These are phyloP conservation scores for Chaenogobius annularis DNA, from an alignment of 2,113 vertebrate species.

Conservation along the genomic window DNA sequence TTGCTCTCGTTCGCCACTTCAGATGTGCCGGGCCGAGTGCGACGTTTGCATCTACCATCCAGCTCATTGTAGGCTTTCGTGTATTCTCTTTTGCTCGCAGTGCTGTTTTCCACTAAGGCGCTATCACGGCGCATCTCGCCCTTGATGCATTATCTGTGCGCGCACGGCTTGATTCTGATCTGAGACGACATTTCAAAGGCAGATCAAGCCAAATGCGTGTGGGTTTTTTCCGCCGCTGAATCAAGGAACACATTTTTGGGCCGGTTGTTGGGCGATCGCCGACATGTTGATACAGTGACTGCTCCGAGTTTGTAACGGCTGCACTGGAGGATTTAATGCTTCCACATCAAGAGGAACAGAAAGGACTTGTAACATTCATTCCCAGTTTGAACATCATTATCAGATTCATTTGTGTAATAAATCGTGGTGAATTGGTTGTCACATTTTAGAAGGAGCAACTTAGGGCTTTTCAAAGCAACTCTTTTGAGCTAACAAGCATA, in stretches of 20 bases:
- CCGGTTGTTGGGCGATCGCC: constrained; percentile 2
- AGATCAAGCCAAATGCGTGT: constrained; percentile 38
- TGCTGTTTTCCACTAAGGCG: constrained; percentile 59
- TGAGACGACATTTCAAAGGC: constrained; percentile 52
- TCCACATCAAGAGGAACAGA: not conserved
- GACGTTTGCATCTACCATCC: constrained; percentile 54
- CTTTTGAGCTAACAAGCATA: no score
- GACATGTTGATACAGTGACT: not conserved
- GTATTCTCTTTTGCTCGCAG: constrained; percentile 53
- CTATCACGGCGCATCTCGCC: constrained; percentile 56
- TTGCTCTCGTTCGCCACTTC: constrained; percentile 51
- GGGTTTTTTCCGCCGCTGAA: constrained; percentile 10
- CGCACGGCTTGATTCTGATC: constrained; percentile 54
- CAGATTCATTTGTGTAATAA: not conserved
- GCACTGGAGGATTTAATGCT: not conserved
- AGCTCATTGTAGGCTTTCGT: constrained; percentile 63
- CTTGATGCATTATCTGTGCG: constrained; percentile 49
- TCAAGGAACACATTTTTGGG: constrained; percentile 3
- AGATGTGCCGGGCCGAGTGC: constrained; percentile 23
- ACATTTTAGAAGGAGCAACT: no score
- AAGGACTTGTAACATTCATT: no score
- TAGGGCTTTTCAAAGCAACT: no score
- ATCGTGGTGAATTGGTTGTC: no score
- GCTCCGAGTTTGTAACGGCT: not conserved
- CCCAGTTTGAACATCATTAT: not conserved